Conservation (phyloP, 2,797 vertebrate genomes). For the Antennarius maculatus region DNA sequence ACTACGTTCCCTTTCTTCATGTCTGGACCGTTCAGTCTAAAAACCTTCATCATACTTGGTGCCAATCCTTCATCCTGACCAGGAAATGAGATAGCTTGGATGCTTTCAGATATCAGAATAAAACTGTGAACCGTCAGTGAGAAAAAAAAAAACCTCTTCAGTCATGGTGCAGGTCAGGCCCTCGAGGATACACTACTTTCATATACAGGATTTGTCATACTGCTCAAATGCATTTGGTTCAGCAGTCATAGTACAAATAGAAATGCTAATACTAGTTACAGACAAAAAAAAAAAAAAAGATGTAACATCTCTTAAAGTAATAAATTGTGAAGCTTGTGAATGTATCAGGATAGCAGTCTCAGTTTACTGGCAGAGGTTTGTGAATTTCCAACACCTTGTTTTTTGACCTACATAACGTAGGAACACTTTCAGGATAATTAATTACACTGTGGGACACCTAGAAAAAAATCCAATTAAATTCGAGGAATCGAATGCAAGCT, state of each 20-base stretch:
- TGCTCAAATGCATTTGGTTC: conserved; percentile 78
- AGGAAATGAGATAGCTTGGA: conserved; percentile 42
- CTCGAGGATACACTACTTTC: conserved; percentile 49
- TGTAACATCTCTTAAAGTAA: conserved; percentile 72
- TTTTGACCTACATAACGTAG: conserved; percentile 17
- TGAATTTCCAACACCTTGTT: conserved; percentile 46
- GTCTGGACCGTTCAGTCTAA: conserved; percentile 59
- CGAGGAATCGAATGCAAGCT: conserved; percentile 27
- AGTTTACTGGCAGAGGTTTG: conserved; percentile 32
- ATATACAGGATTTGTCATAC: conserved; percentile 66
- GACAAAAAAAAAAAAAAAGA: conserved; percentile 48
- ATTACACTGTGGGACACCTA: conserved; percentile 21
- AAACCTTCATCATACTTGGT: conserved; percentile 67
- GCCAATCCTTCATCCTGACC: conserved; percentile 70
- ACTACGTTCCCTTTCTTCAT: conserved; percentile 28
- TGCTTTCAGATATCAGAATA: conserved; percentile 54
- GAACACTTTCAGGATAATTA: conserved; percentile 29
- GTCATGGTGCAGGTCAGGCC: conserved; percentile 21
- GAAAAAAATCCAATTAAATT: conserved; percentile 39
- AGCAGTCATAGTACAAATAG: conserved; percentile 72
- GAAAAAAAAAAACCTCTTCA: conserved; percentile 15
- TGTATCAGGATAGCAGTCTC: conserved; percentile 52
- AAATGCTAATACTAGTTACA: conserved; percentile 75
- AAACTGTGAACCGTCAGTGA: conserved; percentile 62
- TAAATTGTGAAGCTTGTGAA: conserved; percentile 68